A percentile compares a stretch with the other conserved stretches of the same genome.
Evolutionary conservation across 2,797 vertebrate species (phyloP).

Genomic region (Threskiornis aethiopicus): DNA sequence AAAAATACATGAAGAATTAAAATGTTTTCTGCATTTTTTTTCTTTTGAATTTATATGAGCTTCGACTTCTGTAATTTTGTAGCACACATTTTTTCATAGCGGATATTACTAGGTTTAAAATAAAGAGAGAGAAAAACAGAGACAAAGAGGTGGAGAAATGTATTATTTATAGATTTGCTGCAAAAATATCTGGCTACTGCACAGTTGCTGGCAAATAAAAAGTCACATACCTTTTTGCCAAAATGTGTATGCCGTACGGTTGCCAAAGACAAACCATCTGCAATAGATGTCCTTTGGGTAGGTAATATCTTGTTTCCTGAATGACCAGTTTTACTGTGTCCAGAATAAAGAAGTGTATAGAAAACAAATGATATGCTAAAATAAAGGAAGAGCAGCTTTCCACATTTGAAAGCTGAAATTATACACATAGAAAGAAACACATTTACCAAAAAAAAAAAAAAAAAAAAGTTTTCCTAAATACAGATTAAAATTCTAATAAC

Average conservation of each 20-base stretch:
- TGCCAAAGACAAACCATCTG: slow-evolving; percentile 46
- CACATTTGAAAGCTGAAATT: neutral
- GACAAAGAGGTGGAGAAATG: neutral
- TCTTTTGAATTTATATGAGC: neutral
- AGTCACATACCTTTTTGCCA: slow-evolving; percentile 6
- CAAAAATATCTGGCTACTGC: neutral
- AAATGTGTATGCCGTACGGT: neutral
- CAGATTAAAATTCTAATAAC: neutral
- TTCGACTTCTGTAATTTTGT: neutral
- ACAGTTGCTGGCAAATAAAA: slow-evolving; percentile 21
- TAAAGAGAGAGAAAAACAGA: neutral
- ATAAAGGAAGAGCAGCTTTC: neutral
- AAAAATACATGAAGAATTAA: neutral
- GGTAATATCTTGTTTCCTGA: neutral
- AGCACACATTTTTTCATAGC: neutral
- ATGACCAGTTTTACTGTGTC: neutral
- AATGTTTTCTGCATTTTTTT: neutral
- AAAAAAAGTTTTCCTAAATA: neutral
- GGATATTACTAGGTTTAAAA: neutral
- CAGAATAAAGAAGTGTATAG: neutral
- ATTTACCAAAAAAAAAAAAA: neutral
- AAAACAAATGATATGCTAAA: neutral
- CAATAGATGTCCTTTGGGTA: neutral
- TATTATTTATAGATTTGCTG: slow-evolving; percentile 8
- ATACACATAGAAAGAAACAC: neutral